Percentiles rank a stretch among this genome's conserved stretches.
Evolutionary conservation across 2,888 invertebrate species (phyloP).

Genomic region (Julus scanicus): DNA sequence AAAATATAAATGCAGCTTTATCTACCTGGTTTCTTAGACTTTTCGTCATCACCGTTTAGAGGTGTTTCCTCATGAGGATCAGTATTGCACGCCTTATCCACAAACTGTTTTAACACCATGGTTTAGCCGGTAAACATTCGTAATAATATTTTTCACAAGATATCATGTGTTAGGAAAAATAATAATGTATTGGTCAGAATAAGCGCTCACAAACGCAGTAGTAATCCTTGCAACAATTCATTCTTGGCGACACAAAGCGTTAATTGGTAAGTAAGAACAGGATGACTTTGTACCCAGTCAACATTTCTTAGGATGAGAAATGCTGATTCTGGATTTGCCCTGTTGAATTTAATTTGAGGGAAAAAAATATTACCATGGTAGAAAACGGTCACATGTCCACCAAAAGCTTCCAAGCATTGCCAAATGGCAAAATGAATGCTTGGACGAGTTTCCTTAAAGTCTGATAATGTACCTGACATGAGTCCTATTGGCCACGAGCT

Average conservation of each 20-base stretch:
- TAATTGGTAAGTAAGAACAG: background rate
- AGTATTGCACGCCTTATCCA: constrained; percentile 47
- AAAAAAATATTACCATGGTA: background rate
- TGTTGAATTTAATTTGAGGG: background rate
- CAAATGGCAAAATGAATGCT: background rate
- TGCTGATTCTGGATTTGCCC: background rate
- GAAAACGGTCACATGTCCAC: background rate
- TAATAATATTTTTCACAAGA: background rate
- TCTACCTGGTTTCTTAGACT: constrained; percentile 1
- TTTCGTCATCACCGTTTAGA: constrained; percentile 43
- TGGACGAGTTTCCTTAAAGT: constrained; percentile 9
- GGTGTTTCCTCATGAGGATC: constrained; percentile 30
- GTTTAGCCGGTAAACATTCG: background rate
- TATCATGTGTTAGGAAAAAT: background rate
- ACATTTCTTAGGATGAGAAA: background rate
- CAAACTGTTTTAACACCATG: constrained; percentile 41
- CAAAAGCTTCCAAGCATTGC: background rate
- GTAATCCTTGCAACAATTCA: background rate
- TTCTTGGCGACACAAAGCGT: background rate
- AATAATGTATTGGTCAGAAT: background rate
- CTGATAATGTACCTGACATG: background rate
- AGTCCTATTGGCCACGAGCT: constrained; percentile 8
- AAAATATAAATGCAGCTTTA: background rate
- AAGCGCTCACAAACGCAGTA: background rate
- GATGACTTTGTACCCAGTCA: background rate